phyloP scores from a whole-genome alignment of 2,888 invertebrate species.

The Cremastinae sp. region DNA sequence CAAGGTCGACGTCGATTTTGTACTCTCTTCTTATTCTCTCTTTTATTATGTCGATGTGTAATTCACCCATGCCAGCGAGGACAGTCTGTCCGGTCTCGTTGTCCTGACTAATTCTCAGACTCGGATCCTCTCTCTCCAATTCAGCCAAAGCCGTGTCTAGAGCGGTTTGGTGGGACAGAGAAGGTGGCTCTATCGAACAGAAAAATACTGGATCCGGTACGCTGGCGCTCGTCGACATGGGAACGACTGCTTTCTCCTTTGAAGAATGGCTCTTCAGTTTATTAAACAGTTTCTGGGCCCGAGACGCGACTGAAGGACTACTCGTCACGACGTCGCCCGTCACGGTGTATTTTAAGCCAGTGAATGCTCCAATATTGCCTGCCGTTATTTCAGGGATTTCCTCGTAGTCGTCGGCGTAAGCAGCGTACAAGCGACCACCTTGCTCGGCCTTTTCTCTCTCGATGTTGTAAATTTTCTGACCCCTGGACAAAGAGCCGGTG shows the following conservation, averaged over 20 bases:
- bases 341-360: conserved; percentile 90
- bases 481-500: conserved; percentile 87
- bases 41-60: conserved; percentile 96
- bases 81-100: conserved; percentile 93
- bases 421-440: conserved; percentile 84
- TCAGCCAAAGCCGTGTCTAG: conserved; percentile 91
- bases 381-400: conserved; percentile 85
- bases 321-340: conserved; percentile 89
- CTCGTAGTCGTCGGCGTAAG: conserved; percentile 94
- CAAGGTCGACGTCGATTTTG: conserved; percentile 94
- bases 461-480: conserved; percentile 88
- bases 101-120: conserved; percentile 88
- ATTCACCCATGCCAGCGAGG: conserved; percentile 97
- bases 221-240: conserved; percentile 83
- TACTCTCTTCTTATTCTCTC: conserved; percentile 94
- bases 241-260: conserved; percentile 72
- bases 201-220: conserved; percentile 98
- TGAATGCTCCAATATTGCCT: conserved; percentile 95
- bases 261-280: conserved; percentile 68
- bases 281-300: conserved; percentile 82
- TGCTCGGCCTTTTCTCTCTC: conserved; percentile 86
- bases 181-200: conserved; percentile 96
- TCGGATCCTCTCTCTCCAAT: conserved; percentile 95
- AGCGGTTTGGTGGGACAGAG: conserved; percentile 86
- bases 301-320: conserved; percentile 82